Percentiles rank a stretch among this genome's conserved stretches.
Evolutionary conservation across 2,797 vertebrate species (phyloP).

Genomic region (Poeciliopsis infans): DNA sequence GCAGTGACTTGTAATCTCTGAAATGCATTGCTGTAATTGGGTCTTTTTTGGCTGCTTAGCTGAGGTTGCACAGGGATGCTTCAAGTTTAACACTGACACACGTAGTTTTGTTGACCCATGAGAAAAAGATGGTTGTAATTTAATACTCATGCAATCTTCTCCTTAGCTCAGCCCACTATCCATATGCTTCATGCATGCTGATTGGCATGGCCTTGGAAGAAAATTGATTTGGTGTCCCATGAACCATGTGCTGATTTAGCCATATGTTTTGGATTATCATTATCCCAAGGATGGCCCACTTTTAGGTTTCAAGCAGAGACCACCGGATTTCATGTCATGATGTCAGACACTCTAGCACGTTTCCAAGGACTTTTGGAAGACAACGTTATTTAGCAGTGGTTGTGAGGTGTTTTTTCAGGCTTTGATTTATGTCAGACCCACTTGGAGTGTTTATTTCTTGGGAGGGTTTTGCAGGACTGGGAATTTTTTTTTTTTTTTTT

Average conservation of each 20-base stretch:
- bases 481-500: neutral
- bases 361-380: neutral
- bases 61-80: constrained; percentile 21
- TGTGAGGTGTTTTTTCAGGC: neutral
- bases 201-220: neutral
- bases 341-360: neutral
- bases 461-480: neutral
- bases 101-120: neutral
- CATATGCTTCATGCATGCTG: neutral
- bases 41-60: constrained; percentile 8
- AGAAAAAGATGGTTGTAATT: neutral
- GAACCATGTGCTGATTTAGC: neutral
- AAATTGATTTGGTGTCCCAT: neutral
- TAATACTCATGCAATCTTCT: neutral
- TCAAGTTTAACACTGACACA: constrained; percentile 15
- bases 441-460: neutral
- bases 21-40: constrained; percentile 31
- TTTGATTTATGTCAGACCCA: neutral
- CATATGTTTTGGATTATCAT: constrained; percentile 11
- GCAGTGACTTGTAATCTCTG: constrained; percentile 57
- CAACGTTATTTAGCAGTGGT: neutral
- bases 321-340: neutral
- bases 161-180: neutral
- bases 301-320: constrained; percentile 1
- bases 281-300: constrained; percentile 3